These are phyloP conservation scores for Crotalus tigris DNA, from an alignment of 2,113 vertebrate species.

Conservation along the genomic window DNA sequence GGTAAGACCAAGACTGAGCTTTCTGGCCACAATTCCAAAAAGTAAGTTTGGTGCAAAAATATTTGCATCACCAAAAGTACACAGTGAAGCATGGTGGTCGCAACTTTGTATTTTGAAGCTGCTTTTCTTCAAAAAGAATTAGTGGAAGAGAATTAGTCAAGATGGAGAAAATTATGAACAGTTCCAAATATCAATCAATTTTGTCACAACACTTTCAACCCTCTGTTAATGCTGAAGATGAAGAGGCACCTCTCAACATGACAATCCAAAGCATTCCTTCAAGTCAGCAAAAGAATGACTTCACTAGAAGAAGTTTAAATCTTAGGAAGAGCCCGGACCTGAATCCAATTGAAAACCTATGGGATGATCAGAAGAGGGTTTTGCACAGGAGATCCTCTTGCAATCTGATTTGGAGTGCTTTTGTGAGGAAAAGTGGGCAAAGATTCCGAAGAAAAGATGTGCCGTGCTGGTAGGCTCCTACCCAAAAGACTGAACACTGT, in stretches of 20 bases:
- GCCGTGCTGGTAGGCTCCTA: neutral
- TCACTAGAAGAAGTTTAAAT: neutral
- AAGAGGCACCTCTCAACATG: neutral
- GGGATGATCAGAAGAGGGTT: neutral
- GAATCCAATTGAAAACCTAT: neutral
- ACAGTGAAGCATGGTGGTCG: neutral
- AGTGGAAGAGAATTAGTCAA: neutral
- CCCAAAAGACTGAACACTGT: neutral
- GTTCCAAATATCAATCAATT: neutral
- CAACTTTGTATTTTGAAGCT: neutral
- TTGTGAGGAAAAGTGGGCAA: neutral
- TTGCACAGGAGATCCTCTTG: neutral
- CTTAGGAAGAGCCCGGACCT: neutral
- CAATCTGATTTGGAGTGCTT: neutral
- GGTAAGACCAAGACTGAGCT: neutral
- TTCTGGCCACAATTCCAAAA: neutral
- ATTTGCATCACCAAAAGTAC: neutral
- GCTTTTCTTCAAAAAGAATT: neutral
- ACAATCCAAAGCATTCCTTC: neutral
- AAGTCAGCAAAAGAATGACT: neutral
- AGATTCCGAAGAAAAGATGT: neutral
- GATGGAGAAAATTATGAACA: too few relatives aligned
- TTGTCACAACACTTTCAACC: neutral
- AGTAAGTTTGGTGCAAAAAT: neutral
- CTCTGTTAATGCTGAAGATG: neutral